Conservation (phyloP, 2,888 invertebrate genomes). For the Eristalis tenax region DNA sequence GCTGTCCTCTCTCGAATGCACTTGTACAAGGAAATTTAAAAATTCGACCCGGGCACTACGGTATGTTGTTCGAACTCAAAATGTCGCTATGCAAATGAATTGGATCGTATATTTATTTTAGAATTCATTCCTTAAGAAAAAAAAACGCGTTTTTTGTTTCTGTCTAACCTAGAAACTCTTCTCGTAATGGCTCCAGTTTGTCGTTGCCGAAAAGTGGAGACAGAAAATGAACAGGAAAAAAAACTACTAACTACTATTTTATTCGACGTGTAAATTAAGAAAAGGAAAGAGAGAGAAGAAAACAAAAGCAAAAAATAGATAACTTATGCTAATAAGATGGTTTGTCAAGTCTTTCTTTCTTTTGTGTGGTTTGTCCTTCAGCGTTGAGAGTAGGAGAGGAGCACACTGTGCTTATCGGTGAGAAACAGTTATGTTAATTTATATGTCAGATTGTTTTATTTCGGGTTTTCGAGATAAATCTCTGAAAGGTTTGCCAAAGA, state of each 20-base stretch:
- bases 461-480: slow-evolving; percentile 17
- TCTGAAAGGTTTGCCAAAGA: slow-evolving; percentile 7
- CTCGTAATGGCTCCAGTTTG: slow-evolving; percentile 35
- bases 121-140: slow-evolving; percentile 1
- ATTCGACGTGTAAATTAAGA: slow-evolving; percentile 38
- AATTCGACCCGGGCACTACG: background rate
- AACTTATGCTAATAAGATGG: slow-evolving; percentile 40
- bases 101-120: slow-evolving; percentile 17
- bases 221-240: background rate
- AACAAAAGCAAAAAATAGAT: slow-evolving; percentile 23
- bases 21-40: background rate
- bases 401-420: slow-evolving; percentile 27
- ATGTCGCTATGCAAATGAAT: slow-evolving; percentile 31
- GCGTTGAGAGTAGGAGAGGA: slow-evolving; percentile 7
- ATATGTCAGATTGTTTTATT: slow-evolving; percentile 14
- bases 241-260: background rate
- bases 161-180: slow-evolving; percentile 22
- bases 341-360: slow-evolving; percentile 18
- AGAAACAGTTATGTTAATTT: slow-evolving; percentile 46
- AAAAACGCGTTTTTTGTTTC: slow-evolving; percentile 2
- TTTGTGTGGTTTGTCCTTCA: slow-evolving; percentile 42
- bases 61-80: background rate
- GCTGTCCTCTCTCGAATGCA: background rate
- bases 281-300: background rate
- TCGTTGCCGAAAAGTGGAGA: background rate